A percentile compares a stretch with the other conserved stretches of the same genome.
These are phyloP conservation scores for Bellardia pandia DNA, from an alignment of 2,888 invertebrate species.

Conservation along the genomic window DNA sequence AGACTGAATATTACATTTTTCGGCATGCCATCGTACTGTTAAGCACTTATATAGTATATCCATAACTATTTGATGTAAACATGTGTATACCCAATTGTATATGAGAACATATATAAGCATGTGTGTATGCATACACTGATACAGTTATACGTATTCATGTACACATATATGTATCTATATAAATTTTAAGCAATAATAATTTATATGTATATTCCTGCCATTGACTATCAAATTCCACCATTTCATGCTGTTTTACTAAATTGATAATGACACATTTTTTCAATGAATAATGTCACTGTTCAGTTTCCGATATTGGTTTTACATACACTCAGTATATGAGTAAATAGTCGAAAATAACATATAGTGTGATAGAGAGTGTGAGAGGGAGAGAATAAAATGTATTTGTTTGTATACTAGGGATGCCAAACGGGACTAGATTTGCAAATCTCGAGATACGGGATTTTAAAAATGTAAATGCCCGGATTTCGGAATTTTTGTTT, in stretches of 20 bases:
- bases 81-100: not conserved
- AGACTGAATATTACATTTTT: too few species aligned
- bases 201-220: conserved; percentile 49
- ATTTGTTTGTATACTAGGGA: not conserved
- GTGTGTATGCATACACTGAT: not conserved
- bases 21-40: too few species aligned
- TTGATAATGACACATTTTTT: conserved; percentile 69
- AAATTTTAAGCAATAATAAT: conserved; percentile 56
- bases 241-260: conserved; percentile 62
- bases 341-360: not conserved
- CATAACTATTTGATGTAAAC: not conserved
- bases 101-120: not conserved
- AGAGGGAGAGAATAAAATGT: not conserved
- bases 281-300: conserved; percentile 57
- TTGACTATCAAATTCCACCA: conserved; percentile 56
- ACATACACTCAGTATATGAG: not conserved
- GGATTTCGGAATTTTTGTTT: too few species aligned
- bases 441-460: too few species aligned
- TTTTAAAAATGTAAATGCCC: too few species aligned
- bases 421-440: too few species aligned
- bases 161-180: not conserved
- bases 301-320: conserved; percentile 34
- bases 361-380: not conserved
- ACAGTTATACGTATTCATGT: not conserved
- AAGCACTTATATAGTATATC: not conserved